Base-by-base conservation (phyloP, 2,113 vertebrate genomes). In the Campylomormyrus numenius region DNA sequence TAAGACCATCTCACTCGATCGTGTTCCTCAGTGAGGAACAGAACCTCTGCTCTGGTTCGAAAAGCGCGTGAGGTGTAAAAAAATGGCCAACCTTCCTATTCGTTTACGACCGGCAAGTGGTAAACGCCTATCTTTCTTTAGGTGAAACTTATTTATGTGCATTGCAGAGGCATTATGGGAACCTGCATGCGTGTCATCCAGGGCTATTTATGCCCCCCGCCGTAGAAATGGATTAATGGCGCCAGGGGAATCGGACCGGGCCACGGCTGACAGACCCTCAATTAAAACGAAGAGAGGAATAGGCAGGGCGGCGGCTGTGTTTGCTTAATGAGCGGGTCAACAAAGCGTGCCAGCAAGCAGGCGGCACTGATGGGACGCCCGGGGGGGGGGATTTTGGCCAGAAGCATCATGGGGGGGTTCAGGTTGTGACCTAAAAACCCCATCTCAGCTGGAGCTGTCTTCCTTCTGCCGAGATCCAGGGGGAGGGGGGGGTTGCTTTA, bases 401-500 rank as follows among this genome's bases (percentile, higher is more conserved):
- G 46, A 83, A 35, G 31, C 39, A 39, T 17, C 11, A n/a, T 50
- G 85, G 86, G 86, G 62, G 50, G 50, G 27, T 45, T 88, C 62
- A 70, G 46, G 62, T 90, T 88, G 49, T 90, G 62, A 90, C 89
- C 89, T 88, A 90, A 77, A 90, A 90, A 86, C 45, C 46, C 46
- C 62, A 9, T n/a, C 83, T 90, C 89, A 92, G 89, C 90, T 89
- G 35, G 85, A 86, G 90, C 45, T 87, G 85, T 89, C 90, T 87
- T 91, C 46, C 49, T 90, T 62, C 88, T 52, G 83, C 87, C 87
- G 35, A 35, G 35, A 17, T 46, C 90, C 89, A 70, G 50, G 74
- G 52, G 10, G 48, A 10, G 58, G 89, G 89, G 89, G 62, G 89
- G 17, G 31, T 56, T 5, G 15, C 39, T 56, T 89, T 90, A 70